Evolutionary conservation across 1,140 invertebrate genomes (phyloP), one percentile per base, ranked within the genome.

Genomic region (Hypothenemus hampei): DNA sequence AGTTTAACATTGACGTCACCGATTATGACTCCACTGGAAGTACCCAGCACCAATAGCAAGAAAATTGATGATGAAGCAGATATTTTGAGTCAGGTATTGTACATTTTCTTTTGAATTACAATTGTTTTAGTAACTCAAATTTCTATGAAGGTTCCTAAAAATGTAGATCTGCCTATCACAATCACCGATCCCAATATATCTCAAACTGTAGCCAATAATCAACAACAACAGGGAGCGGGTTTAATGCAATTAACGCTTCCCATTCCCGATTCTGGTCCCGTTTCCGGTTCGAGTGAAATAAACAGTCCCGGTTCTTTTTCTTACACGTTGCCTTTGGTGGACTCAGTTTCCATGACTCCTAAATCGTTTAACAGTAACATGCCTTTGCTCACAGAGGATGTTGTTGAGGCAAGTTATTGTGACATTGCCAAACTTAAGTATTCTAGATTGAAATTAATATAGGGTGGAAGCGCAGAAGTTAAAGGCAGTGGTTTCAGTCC

Each of bases 11-110:
- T 88, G 8, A 84, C 85, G 67, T 84, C 86, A 65, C 85, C 87
- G 0, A 89, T 89, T 6, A 89, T 89, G 87, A 85, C 85, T 0
- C 83, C 86, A 0, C 68, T 87, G 8, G 86, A 88, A 67, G 77
- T 83, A 4, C 85, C 86, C 0, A 80, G 78, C 18, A 80, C 75
- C 49, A 73, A 76, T 8, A 76, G 69, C 21, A 71, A 75, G 11
- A 74, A 76, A 36, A 65, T 71, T 3, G 66, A 65, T 22, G 62
- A 63, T 11, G 61, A 63, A 43, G 63, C 59, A 4, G 69, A 75
- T 58, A 67, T 70, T 22, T 66, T 75, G 10, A 61, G 72, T 11
- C 72, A 72, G 24, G 72, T 76, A 29, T 7, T 29, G 26, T 29
- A n/a, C 6, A 29, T 29, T 29, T 7, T 29, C n/a, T 7, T 29